Evolutionary conservation across 2,888 invertebrate species (phyloP).

Genomic region (Synanthedon myopaeformis): DNA sequence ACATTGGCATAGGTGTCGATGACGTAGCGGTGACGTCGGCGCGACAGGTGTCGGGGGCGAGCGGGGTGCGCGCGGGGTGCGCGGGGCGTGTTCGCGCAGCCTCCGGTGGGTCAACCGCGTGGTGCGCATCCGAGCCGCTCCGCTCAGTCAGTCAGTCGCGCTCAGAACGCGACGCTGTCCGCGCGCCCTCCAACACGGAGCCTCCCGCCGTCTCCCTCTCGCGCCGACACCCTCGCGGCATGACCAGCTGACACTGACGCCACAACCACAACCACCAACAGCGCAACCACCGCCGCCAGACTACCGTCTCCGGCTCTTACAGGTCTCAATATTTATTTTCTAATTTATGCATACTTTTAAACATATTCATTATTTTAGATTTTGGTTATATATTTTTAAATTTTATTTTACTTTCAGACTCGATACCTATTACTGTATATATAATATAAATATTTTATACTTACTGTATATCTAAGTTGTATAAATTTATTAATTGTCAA

Average conservation of each 20-base stretch:
- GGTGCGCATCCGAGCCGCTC: constrained; percentile 9
- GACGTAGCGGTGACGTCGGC: neutral
- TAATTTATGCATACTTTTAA: no score
- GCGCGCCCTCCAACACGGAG: constrained; percentile 17
- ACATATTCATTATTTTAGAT: no score
- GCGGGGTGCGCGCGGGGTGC: constrained; percentile 6
- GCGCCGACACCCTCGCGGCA: constrained; percentile 24
- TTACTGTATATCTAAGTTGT: no score
- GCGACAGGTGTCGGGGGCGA: constrained; percentile 3
- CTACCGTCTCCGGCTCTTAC: neutral
- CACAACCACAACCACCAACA: neutral
- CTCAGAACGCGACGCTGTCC: constrained; percentile 22
- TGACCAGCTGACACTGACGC: constrained; percentile 42
- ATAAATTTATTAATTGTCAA: no score
- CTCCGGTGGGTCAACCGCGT: neutral
- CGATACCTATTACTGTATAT: no score
- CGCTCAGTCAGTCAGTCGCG: constrained; percentile 28
- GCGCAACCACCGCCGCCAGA: neutral
- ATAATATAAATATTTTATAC: no score
- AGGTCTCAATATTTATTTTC: neutral
- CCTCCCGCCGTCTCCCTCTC: constrained; percentile 16
- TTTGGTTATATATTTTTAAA: no score
- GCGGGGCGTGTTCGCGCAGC: constrained; percentile 38
- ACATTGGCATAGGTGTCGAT: neutral
- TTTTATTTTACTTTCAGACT: no score